phyloP scores from a whole-genome alignment of 2,888 invertebrate genomes.

The Unio delphinus region DNA sequence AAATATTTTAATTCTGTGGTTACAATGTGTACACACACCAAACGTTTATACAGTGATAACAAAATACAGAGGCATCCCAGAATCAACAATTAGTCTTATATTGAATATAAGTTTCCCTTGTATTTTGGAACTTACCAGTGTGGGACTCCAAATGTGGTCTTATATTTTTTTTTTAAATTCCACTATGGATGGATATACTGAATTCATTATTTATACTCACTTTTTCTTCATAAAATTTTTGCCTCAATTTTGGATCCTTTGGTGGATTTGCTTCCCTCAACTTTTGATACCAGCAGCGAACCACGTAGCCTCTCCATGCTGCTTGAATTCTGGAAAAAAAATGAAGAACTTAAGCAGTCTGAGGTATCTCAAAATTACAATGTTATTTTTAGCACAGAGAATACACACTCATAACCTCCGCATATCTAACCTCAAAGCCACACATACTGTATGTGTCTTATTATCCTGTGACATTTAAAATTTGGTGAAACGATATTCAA shows the following conservation, averaged over 20 bases:
- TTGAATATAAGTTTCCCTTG: neutral
- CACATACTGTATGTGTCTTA: too few species aligned
- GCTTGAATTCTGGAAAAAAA: constrained; percentile 65
- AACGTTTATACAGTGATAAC: too few species aligned
- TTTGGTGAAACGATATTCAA: too few species aligned
- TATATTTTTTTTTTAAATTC: neutral
- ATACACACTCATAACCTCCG: too few species aligned
- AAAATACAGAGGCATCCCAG: too few species aligned
- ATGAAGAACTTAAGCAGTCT: neutral
- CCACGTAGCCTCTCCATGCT: constrained; percentile 69
- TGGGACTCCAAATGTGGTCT: neutral
- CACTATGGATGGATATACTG: neutral
- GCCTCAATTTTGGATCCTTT: constrained; percentile 65
- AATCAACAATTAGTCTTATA: too few species aligned
- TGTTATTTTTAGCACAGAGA: too few species aligned
- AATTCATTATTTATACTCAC: constrained; percentile 29
- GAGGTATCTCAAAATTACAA: too few species aligned
- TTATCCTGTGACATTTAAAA: too few species aligned
- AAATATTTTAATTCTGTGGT: too few species aligned
- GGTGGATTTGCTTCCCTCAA: constrained; percentile 68
- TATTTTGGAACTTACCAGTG: neutral
- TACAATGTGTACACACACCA: too few species aligned
- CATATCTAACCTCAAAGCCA: too few species aligned
- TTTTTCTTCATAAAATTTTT: constrained; percentile 69
- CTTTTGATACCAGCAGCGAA: constrained; percentile 66